Conservation (phyloP, 2,888 invertebrate genomes). For the Timandra comae region DNA sequence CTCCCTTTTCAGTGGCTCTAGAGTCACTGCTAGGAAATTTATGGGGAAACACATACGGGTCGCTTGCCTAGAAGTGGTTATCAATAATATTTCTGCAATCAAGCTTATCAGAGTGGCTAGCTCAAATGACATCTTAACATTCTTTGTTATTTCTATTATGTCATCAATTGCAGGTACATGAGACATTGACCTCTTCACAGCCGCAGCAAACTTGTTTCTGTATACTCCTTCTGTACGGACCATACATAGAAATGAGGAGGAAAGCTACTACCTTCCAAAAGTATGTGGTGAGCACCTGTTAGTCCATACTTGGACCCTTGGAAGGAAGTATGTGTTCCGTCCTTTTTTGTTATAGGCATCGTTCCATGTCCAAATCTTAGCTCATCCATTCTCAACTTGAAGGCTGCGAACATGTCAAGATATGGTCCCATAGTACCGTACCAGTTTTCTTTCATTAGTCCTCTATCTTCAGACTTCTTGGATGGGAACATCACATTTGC, state of each 20-base stretch:
- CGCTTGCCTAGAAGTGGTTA: too few species aligned
- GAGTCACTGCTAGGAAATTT: too few species aligned
- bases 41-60: too few species aligned
- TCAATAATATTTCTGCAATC: too few species aligned
- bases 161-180: constrained; percentile 21
- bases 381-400: constrained; percentile 13
- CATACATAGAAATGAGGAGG: constrained; percentile 22
- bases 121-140: too few species aligned
- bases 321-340: constrained; percentile 18
- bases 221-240: constrained; percentile 13
- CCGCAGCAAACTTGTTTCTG: constrained; percentile 13
- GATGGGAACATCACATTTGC: too few species aligned
- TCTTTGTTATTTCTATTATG: constrained; percentile 14
- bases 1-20: too few species aligned
- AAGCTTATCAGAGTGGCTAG: too few species aligned
- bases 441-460: too few species aligned
- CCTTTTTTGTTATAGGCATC: constrained; percentile 18
- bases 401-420: constrained; percentile 12
- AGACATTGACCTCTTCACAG: constrained; percentile 18
- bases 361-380: constrained; percentile 18
- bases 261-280: constrained; percentile 19
- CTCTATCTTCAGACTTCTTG: too few species aligned
- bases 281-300: constrained; percentile 22
- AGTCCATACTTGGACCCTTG: constrained; percentile 23
- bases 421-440: constrained; percentile 14